Percentiles rank a stretch among this genome's conserved stretches.
Conservation (phyloP, 2,797 vertebrate genomes). For the Cottoperca gobio region DNA sequence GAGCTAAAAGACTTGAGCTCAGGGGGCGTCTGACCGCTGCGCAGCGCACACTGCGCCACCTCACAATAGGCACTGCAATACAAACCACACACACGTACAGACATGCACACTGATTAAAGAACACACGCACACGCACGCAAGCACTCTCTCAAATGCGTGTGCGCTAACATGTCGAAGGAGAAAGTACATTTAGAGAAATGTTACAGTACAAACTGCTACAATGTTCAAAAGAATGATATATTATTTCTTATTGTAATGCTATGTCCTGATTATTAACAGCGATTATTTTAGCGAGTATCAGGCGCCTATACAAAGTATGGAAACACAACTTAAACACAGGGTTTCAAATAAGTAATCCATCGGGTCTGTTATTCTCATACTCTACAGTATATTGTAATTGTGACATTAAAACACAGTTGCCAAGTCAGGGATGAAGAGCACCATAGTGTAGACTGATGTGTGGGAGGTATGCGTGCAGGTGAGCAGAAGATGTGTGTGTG, state of each 20-base stretch:
- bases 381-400: conserved; percentile 15
- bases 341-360: conserved; percentile 34
- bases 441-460: conserved; percentile 40
- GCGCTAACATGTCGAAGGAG: conserved; percentile 43
- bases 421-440: conserved; percentile 47
- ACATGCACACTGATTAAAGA: conserved; percentile 70
- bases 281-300: conserved; percentile 26
- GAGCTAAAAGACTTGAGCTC: conserved; percentile 90
- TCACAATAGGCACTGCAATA: conserved; percentile 90
- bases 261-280: conserved; percentile 20
- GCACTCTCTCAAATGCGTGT: conserved; percentile 39
- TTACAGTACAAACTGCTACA: conserved; percentile 52
- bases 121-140: conserved; percentile 46
- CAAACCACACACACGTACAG: conserved; percentile 79
- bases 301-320: conserved; percentile 47
- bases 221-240: conserved; percentile 11
- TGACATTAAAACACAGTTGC: conserved; percentile 52
- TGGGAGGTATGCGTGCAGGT: conserved; percentile 30
- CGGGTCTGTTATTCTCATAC: background rate
- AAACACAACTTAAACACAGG: conserved; percentile 64
- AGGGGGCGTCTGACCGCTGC: conserved; percentile 87
- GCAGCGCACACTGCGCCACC: conserved; percentile 87
- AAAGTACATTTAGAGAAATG: conserved; percentile 55
- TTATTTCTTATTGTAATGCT: conserved; percentile 6
- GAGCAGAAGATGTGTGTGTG: conserved; percentile 9